A percentile compares a stretch with the other conserved stretches of the same genome.
Conservation (phyloP, 2,888 invertebrate genomes). For the Mimachlamys varia region DNA sequence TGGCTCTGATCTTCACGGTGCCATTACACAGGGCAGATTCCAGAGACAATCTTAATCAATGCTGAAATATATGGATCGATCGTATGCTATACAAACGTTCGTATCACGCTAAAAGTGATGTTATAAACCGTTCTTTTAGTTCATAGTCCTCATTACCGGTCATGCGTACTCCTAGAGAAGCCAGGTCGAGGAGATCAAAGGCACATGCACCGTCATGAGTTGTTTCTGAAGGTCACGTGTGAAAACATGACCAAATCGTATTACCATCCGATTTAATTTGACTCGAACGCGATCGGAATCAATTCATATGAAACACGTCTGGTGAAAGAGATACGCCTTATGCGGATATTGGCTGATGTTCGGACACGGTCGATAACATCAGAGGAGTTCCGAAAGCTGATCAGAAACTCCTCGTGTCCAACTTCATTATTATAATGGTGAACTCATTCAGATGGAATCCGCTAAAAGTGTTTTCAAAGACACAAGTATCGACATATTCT, state of each 20-base stretch:
- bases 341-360: neutral
- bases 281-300: neutral
- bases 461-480: neutral
- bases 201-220: neutral
- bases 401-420: neutral
- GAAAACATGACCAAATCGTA: neutral
- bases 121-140: neutral
- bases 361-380: neutral
- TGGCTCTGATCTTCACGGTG: no score
- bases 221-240: neutral
- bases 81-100: neutral
- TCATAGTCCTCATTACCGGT: neutral
- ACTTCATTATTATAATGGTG: neutral
- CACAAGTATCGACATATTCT: neutral
- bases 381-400: neutral
- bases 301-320: neutral
- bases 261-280: neutral
- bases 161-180: neutral
- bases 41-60: no score
- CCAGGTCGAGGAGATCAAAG: slow-evolving; percentile 1
- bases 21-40: no score
- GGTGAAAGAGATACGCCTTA: neutral
- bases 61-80: no score
- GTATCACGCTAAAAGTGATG: neutral
- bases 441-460: neutral